Percentiles rank a stretch among this genome's conserved stretches.
phyloP scores from a whole-genome alignment of 2,113 vertebrate genomes.

The Pteronura brasiliensis region DNA sequence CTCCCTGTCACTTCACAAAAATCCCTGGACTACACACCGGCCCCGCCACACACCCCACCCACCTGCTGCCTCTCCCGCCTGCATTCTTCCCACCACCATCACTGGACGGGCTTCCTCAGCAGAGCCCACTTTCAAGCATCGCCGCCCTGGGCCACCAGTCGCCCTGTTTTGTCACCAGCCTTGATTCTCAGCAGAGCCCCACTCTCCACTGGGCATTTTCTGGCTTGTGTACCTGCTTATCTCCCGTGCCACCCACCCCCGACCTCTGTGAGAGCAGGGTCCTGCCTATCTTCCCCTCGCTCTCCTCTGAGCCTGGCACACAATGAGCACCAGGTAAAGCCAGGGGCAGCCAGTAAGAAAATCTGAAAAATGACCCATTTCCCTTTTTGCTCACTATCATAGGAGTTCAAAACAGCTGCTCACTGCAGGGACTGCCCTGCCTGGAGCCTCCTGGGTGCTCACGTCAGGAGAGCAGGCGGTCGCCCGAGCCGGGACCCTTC shows the following conservation, averaged over 20 bases:
- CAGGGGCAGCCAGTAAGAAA: background rate
- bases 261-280: background rate
- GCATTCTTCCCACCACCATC: background rate
- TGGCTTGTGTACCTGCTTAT: background rate
- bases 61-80: background rate
- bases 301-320: background rate
- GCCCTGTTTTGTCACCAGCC: background rate
- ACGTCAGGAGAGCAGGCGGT: background rate
- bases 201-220: background rate
- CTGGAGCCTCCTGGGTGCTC: background rate
- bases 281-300: background rate
- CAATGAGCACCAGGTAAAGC: background rate
- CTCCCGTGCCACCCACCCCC: background rate
- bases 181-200: background rate
- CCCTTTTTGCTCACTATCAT: background rate
- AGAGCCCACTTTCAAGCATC: background rate
- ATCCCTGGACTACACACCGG: background rate
- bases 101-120: background rate
- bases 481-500: background rate
- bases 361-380: no score
- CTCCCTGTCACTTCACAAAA: background rate
- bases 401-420: background rate
- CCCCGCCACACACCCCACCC: background rate
- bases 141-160: background rate
- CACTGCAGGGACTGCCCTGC: background rate